A percentile compares a stretch with the other conserved stretches of the same genome.
phyloP scores from a whole-genome alignment of 1,140 invertebrate genomes.

The Diprion similis region DNA sequence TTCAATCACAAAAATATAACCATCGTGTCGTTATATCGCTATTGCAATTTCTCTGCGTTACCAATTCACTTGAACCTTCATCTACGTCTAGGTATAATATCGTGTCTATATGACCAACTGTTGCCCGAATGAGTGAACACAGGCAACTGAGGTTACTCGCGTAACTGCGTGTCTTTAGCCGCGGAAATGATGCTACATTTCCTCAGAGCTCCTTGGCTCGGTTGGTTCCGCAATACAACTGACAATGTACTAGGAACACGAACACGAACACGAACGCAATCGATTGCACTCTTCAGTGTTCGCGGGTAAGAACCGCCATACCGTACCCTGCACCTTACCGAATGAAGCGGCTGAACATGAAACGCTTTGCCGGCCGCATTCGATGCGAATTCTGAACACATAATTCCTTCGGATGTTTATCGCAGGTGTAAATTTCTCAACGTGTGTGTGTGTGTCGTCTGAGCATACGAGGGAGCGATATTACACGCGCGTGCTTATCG shows the following conservation, averaged over 20 bases:
- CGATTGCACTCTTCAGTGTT: neutral
- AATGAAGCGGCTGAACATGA: neutral
- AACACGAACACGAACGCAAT: constrained; percentile 1
- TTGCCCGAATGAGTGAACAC: neutral
- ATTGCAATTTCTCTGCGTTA: no score
- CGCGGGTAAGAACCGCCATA: neutral
- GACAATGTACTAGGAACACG: neutral
- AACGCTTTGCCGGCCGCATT: neutral
- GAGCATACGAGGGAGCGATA: neutral
- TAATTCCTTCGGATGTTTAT: neutral
- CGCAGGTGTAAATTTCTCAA: neutral
- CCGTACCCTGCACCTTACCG: neutral
- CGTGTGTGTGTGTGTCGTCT: neutral
- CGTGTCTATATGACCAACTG: neutral
- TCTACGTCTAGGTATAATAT: no score
- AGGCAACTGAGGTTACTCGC: neutral
- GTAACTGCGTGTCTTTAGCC: neutral
- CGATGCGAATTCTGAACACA: neutral
- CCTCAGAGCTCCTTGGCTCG: neutral
- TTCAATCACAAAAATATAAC: no score
- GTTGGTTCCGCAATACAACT: neutral
- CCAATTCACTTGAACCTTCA: no score
- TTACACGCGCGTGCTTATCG: neutral
- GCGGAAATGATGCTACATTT: neutral
- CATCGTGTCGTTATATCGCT: no score